Percentiles rank a stretch among this genome's conserved stretches.
phyloP scores from a whole-genome alignment of 2,113 vertebrate genomes.

The Ammodytes dubius region DNA sequence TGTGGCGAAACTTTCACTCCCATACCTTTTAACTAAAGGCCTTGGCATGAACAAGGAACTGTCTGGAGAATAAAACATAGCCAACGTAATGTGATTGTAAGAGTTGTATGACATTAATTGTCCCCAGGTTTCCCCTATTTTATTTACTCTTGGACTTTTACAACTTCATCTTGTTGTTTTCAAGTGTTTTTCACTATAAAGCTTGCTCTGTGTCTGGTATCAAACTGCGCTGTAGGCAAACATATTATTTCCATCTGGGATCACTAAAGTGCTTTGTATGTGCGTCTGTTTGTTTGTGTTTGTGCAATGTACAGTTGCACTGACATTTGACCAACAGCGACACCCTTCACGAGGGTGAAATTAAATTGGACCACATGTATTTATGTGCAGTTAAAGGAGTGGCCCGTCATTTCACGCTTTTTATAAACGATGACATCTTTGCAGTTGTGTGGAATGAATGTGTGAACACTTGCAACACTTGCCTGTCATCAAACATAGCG shows the following conservation, averaged over 20 bases:
- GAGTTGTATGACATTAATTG: neutral
- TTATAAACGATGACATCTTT: constrained; percentile 36
- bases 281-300: constrained; percentile 25
- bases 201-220: constrained; percentile 1
- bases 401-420: constrained; percentile 5
- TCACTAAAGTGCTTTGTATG: neutral
- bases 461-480: constrained; percentile 49
- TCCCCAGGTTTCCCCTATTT: neutral
- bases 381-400: constrained; percentile 15
- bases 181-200: neutral
- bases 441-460: constrained; percentile 28
- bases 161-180: neutral
- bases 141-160: neutral
- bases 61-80: neutral
- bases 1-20: constrained; percentile 2
- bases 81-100: neutral
- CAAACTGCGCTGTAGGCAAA: constrained; percentile 1
- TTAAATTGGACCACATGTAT: constrained; percentile 38
- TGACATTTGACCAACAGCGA: constrained; percentile 8
- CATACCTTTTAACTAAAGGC: constrained; percentile 1
- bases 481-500: constrained; percentile 42
- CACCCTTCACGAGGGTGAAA: constrained; percentile 19
- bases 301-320: constrained; percentile 13
- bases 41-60: neutral
- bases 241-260: constrained; percentile 14